phyloP scores from a whole-genome alignment of 1,140 invertebrate species.

The Meloidogyne hapla region DNA sequence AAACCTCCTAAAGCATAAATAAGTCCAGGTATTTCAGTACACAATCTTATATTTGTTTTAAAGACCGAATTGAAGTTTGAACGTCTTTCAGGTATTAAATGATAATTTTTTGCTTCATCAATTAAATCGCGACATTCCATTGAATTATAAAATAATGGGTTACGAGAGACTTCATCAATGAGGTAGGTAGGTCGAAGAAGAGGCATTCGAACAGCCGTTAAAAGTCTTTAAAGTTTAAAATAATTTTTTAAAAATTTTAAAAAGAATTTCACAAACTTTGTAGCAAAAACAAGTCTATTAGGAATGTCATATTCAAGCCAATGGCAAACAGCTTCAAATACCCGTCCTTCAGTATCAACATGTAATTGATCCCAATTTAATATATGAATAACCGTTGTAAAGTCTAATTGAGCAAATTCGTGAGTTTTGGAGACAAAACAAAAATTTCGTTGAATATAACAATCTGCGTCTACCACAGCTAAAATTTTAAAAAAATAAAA shows the following conservation, averaged over 20 bases:
- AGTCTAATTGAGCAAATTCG: slow-evolving; percentile 74
- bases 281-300: slow-evolving; percentile 28
- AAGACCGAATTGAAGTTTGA: slow-evolving; percentile 72
- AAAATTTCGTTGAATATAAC: slow-evolving; percentile 82
- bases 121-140: slow-evolving; percentile 72
- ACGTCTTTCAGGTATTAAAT: slow-evolving; percentile 79
- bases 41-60: slow-evolving; percentile 74
- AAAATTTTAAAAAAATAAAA: background rate
- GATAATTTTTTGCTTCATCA: slow-evolving; percentile 81
- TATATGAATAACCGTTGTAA: slow-evolving; percentile 69
- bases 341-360: slow-evolving; percentile 71
- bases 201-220: slow-evolving; percentile 77
- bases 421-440: slow-evolving; percentile 76
- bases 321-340: slow-evolving; percentile 56
- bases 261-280: slow-evolving; percentile 24
- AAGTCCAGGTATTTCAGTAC: slow-evolving; percentile 75
- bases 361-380: slow-evolving; percentile 78
- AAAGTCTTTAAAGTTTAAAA: slow-evolving; percentile 69
- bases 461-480: slow-evolving; percentile 76
- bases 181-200: slow-evolving; percentile 79
- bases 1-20: slow-evolving; percentile 85
- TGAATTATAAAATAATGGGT: slow-evolving; percentile 73
- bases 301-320: slow-evolving; percentile 38
- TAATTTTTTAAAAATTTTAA: background rate
- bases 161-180: slow-evolving; percentile 78